These are phyloP conservation scores for Struthidea cinerea DNA, from an alignment of 2,113 vertebrate species.

Conservation along the genomic window DNA sequence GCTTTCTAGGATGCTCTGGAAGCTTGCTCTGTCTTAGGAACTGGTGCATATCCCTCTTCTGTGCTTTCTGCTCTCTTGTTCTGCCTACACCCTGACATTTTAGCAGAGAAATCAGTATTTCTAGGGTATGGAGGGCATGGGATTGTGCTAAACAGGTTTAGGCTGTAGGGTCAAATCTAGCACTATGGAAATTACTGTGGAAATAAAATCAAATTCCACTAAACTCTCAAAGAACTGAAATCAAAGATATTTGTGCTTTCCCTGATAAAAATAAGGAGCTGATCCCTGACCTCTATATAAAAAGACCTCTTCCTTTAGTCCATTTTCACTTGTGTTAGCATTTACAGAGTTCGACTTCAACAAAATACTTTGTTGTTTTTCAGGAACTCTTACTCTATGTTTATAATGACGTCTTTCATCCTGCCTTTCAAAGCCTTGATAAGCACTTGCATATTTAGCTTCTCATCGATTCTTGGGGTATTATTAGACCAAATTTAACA, in stretches of 20 bases:
- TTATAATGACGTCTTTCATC: background rate
- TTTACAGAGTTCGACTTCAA: background rate
- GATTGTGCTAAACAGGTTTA: background rate
- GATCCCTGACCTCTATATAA: background rate
- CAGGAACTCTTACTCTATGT: background rate
- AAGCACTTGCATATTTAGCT: background rate
- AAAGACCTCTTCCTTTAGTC: background rate
- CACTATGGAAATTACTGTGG: background rate
- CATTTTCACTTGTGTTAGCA: background rate
- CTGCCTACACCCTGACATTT: background rate
- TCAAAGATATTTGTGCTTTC: background rate
- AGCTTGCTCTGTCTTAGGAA: background rate
- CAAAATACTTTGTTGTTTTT: background rate
- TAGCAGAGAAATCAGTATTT: background rate
- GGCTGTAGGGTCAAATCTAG: background rate
- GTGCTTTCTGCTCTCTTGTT: background rate
- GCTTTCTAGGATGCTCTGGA: background rate
- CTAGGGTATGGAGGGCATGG: background rate
- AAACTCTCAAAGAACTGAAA: background rate
- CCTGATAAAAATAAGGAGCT: background rate
- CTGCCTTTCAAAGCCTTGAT: background rate
- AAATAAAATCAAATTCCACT: background rate
- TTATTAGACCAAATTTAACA: constrained; percentile 28
- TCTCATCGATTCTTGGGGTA: background rate
- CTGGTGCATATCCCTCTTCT: background rate